Percentiles rank a stretch among this genome's conserved stretches.
Evolutionary conservation across 1,140 invertebrate genomes (phyloP).

Genomic region (Pogonomyrmex californicus): DNA sequence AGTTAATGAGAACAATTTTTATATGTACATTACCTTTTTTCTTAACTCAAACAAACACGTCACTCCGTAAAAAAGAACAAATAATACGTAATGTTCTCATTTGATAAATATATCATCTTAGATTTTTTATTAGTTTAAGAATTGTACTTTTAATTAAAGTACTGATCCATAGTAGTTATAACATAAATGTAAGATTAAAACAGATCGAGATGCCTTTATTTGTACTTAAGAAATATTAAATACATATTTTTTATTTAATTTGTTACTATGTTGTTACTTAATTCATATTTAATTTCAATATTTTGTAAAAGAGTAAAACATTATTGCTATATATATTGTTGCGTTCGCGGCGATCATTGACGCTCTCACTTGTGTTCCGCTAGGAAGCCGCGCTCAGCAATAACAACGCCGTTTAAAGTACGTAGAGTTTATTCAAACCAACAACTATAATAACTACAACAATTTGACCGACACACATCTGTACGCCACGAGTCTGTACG

Average conservation of each 20-base stretch:
- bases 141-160: neutral
- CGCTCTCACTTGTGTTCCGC: too few species aligned
- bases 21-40: neutral
- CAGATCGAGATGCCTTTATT: neutral
- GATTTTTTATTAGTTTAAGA: neutral
- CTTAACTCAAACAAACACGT: neutral
- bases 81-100: neutral
- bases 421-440: too few species aligned
- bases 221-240: neutral
- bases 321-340: neutral
- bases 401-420: too few species aligned
- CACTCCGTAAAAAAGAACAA: neutral
- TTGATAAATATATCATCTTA: neutral
- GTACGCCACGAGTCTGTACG: too few species aligned
- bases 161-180: neutral
- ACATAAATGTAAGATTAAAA: neutral
- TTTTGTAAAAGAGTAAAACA: neutral
- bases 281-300: slow-evolving; percentile 10
- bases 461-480: too few species aligned
- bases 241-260: slow-evolving; percentile 19
- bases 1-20: neutral
- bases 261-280: neutral
- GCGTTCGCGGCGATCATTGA: too few species aligned
- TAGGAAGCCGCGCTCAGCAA: too few species aligned
- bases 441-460: too few species aligned